Conservation (phyloP, 2,797 vertebrate genomes). For the Rhinatrema bivittatum region DNA sequence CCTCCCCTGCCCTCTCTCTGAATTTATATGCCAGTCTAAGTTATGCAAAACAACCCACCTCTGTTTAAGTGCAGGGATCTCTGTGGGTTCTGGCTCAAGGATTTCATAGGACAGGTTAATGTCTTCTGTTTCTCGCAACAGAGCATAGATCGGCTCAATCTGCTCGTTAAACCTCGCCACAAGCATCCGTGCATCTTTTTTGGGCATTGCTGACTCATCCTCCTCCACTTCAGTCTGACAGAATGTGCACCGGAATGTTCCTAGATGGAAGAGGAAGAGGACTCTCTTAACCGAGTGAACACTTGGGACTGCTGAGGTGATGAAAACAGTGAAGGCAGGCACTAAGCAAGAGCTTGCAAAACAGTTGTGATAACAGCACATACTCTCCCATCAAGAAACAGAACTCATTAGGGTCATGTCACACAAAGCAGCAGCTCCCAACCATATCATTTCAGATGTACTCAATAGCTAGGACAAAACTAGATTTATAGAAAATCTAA, state of each 20-base stretch:
- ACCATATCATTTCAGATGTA: no score
- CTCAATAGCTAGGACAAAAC: no score
- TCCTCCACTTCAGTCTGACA: slow-evolving; percentile 95
- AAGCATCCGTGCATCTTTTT: slow-evolving; percentile 86
- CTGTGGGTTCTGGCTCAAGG: slow-evolving; percentile 88
- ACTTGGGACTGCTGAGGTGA: no score
- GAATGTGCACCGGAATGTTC: slow-evolving; percentile 92
- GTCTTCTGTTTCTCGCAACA: slow-evolving; percentile 89
- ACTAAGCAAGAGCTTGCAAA: slow-evolving; percentile 11
- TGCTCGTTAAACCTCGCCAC: slow-evolving; percentile 97
- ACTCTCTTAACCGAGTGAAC: slow-evolving; percentile 23
- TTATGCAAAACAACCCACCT: no score
- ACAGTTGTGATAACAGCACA: slow-evolving; percentile 13
- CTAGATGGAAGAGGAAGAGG: slow-evolving; percentile 35
- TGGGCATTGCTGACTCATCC: slow-evolving; percentile 85
- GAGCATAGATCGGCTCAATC: slow-evolving; percentile 91
- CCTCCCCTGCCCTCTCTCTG: no score
- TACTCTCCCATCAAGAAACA: no score
- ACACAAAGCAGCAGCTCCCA: no score
- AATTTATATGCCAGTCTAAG: no score
- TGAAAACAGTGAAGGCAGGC: no score
- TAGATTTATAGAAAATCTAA: no score
- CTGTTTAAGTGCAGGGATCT: slow-evolving; percentile 90
- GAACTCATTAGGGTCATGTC: no score
- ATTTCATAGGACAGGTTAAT: slow-evolving; percentile 88